Base-by-base conservation (phyloP, 1,140 invertebrate species). In the Araneus ventricosus region DNA sequence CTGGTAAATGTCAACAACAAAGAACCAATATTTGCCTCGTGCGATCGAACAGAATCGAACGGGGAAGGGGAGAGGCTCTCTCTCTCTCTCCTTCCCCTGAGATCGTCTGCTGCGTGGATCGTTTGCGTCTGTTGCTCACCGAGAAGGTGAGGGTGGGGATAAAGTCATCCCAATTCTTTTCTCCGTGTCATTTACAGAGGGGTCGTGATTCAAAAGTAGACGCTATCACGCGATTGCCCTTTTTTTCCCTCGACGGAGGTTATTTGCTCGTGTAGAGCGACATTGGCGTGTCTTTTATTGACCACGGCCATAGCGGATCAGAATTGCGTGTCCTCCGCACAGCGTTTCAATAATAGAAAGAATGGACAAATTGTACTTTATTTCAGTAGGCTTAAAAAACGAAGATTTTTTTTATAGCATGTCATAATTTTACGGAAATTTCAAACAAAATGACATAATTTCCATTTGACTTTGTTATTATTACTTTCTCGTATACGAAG, bases 161-260 rank as follows among this genome's bases (percentile, higher is more conserved):
- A 30, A 30, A 75, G 70, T 37, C 70, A 75, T 37, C 70, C 30
- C 6, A 75, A 37, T 22, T 75, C 70, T 75, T 75, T 75, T 37
- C 70, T 27, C 20, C 41, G 41, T 57, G 82, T 52, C 82, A 84
- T 57, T 84, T 84, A 30, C 39, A 84, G 70, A 84, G 22, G 45
- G 41, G 45, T 84, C 82, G 82, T 84, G 82, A 84, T 57, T 52
- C 39, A 45, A 84, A 84, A 84, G 37, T 84, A 41, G 82, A 84
- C 41, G 24, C 20, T 2, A 84, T 84, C 82, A 84, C 41, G 82
- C 82, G 24, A 84, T 52, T 14, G 41, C 3, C 41, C 4, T 27
- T 37, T 34, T 34, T 75, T 22, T 75, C 6, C 8, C 17, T 75
- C 5, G 17, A 5, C 17, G 20, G 37, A 75, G 4, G 17, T 75